These are phyloP conservation scores for Capreolus pygargus DNA, from an alignment of 2,113 vertebrate genomes.

Conservation along the genomic window DNA sequence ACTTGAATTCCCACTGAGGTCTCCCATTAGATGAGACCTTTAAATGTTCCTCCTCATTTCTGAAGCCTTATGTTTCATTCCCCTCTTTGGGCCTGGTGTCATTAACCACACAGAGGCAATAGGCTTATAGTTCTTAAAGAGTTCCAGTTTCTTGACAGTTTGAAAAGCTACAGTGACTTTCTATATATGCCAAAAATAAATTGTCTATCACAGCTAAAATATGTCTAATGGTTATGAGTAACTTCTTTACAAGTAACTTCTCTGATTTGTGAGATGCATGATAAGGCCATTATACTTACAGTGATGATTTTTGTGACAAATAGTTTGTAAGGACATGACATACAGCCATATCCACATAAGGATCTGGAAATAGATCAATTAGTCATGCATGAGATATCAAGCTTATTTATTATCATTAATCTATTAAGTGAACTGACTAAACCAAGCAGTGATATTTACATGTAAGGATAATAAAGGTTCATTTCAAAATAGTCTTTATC, in stretches of 20 bases:
- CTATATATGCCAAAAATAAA: not conserved
- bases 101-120: not conserved
- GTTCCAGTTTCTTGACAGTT: not conserved
- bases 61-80: not conserved
- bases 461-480: slow-evolving; percentile 44
- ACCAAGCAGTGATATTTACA: slow-evolving; percentile 17
- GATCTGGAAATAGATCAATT: not conserved
- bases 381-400: not conserved
- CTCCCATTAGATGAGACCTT: not conserved
- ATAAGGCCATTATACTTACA: not conserved
- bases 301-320: not conserved
- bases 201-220: slow-evolving; percentile 14
- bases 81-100: not conserved
- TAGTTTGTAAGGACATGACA: not conserved
- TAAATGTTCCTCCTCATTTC: not conserved
- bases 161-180: slow-evolving; percentile 7
- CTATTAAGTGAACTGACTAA: slow-evolving; percentile 18
- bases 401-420: slow-evolving; percentile 27
- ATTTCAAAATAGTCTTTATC: not conserved
- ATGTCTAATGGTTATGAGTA: not conserved
- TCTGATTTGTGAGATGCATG: not conserved
- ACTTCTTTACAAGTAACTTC: not conserved
- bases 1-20: not conserved
- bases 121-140: not conserved
- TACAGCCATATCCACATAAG: not conserved